Evolutionary conservation across 2,797 vertebrate genomes (phyloP).

Genomic region (Hoplostethus mediterraneus): DNA sequence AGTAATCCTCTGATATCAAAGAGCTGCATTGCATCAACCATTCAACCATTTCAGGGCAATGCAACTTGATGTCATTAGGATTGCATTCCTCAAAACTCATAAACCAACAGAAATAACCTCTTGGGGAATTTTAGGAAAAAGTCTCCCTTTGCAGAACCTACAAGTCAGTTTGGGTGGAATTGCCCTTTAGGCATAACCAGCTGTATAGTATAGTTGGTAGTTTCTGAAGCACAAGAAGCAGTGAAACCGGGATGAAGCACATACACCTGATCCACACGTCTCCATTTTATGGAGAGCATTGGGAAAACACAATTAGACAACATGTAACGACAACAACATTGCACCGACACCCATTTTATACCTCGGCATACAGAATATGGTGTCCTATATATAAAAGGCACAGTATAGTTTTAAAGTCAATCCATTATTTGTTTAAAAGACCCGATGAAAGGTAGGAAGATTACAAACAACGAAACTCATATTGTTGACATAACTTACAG

Average conservation of each 20-base stretch:
- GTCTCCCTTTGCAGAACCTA: background rate
- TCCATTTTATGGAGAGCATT: conserved; percentile 57
- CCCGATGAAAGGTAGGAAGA: background rate
- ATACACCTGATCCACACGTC: conserved; percentile 12
- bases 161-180: conserved; percentile 11
- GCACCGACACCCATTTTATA: conserved; percentile 69
- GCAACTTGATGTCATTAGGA: background rate
- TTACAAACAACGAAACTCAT: conserved; percentile 24
- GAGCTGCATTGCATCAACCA: background rate
- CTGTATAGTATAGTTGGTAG: too few relatives aligned
- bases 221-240: too few relatives aligned
- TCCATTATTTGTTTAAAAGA: conserved; percentile 8
- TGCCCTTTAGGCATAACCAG: conserved; percentile 14
- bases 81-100: background rate
- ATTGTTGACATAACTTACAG: conserved; percentile 48
- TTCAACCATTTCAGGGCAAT: background rate
- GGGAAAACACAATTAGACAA: conserved; percentile 10
- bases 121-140: background rate
- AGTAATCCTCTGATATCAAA: background rate
- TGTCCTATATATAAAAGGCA: conserved; percentile 30
- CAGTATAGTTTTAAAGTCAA: conserved; percentile 23
- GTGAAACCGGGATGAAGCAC: conserved; percentile 35
- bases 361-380: conserved; percentile 55
- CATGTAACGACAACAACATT: conserved; percentile 54
- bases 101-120: background rate